Conservation (phyloP, 2,888 invertebrate genomes). For the Acanthosoma haemorrhoidale region DNA sequence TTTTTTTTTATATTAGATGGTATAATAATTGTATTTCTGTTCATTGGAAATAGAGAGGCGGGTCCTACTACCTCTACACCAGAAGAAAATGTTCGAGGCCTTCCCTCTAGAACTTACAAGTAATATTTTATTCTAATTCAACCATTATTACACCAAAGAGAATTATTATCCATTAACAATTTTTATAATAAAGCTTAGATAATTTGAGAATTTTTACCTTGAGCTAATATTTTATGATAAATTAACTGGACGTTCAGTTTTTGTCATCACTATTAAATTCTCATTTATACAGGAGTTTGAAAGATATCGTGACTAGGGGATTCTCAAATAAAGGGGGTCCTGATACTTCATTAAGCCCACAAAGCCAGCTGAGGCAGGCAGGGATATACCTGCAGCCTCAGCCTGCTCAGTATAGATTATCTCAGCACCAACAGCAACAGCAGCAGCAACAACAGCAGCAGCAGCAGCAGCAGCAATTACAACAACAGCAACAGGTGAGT, state of each 20-base stretch:
- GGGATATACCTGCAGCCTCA: conserved; percentile 43
- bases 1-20: too few species aligned
- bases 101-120: conserved; percentile 55
- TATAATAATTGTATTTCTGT: too few species aligned
- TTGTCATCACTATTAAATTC: too few species aligned
- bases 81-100: conserved; percentile 50
- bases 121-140: neutral
- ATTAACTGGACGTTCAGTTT: too few species aligned
- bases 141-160: too few species aligned
- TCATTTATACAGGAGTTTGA: conserved; percentile 58
- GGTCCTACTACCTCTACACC: conserved; percentile 58
- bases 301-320: conserved; percentile 75
- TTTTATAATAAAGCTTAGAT: too few species aligned
- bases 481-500: neutral
- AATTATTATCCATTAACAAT: too few species aligned
- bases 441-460: conserved; percentile 32
- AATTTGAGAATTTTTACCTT: too few species aligned
- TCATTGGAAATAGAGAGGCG: conserved; percentile 49
- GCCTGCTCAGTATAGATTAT: conserved; percentile 28
- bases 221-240: too few species aligned
- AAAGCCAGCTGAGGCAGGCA: conserved; percentile 43
- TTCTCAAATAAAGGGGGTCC: conserved; percentile 57
- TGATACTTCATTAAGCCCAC: conserved; percentile 41
- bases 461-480: neutral
- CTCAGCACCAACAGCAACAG: conserved; percentile 28